These are phyloP conservation scores for Meloe dianella DNA, from an alignment of 2,888 invertebrate species.

Conservation along the genomic window DNA sequence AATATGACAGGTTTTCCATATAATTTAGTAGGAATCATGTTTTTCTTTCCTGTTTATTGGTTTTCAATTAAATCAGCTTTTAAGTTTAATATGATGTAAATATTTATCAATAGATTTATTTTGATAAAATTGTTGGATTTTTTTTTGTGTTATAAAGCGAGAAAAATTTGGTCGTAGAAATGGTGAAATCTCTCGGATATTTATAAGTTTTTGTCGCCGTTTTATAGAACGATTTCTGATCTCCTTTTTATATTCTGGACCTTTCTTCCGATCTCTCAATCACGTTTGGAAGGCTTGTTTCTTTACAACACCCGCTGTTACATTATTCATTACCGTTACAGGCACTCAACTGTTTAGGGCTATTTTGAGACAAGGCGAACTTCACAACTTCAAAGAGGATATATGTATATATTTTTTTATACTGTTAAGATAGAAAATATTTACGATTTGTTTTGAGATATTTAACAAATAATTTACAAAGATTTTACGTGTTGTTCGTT, in stretches of 20 bases:
- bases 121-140: neutral
- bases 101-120: neutral
- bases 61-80: neutral
- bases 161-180: conserved; percentile 32
- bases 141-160: neutral
- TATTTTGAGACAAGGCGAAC: conserved; percentile 42
- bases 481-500: neutral
- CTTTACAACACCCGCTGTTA: conserved; percentile 59
- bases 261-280: conserved; percentile 60
- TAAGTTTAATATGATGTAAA: neutral
- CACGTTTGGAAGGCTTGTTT: conserved; percentile 59
- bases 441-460: conserved; percentile 16
- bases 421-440: conserved; percentile 26
- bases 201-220: conserved; percentile 60
- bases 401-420: conserved; percentile 24
- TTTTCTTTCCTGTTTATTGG: too few relatives aligned
- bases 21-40: too few relatives aligned
- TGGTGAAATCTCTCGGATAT: conserved; percentile 56
- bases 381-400: conserved; percentile 22
- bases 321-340: conserved; percentile 60
- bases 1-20: too few relatives aligned
- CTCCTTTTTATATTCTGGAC: conserved; percentile 61
- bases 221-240: conserved; percentile 59
- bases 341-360: conserved; percentile 45
- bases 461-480: conserved; percentile 22